Percentiles rank a stretch among this genome's conserved stretches.
Conservation (phyloP, 2,797 vertebrate species). For the Gymnothorax reevesii region DNA sequence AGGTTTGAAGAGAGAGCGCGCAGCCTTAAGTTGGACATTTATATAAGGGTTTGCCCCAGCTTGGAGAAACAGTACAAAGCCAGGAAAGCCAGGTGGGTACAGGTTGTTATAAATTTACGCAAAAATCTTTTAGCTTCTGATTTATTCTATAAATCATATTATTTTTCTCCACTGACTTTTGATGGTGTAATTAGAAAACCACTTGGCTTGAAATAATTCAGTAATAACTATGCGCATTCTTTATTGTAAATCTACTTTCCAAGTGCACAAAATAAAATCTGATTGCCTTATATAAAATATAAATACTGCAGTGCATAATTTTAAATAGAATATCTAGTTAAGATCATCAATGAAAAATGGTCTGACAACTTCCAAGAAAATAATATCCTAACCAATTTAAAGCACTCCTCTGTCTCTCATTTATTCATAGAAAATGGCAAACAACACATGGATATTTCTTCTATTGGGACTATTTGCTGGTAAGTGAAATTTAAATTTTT, state of each 20-base stretch:
- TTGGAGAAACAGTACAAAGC: neutral
- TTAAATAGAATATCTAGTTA: neutral
- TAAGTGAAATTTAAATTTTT: neutral
- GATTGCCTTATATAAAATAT: neutral
- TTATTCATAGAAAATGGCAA: slow-evolving; percentile 6
- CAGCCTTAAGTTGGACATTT: neutral
- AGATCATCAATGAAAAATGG: neutral
- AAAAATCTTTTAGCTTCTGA: no score
- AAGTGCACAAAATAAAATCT: neutral
- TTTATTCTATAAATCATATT: no score
- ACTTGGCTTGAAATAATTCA: no score
- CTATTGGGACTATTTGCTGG: neutral
- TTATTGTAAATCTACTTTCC: no score
- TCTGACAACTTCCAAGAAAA: neutral
- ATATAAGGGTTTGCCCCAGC: neutral
- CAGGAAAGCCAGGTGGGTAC: neutral
- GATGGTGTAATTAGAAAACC: no score
- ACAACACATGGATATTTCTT: neutral
- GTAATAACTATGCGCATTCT: no score
- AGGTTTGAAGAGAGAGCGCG: neutral
- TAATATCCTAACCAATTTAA: neutral
- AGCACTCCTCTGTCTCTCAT: neutral
- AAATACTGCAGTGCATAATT: neutral
- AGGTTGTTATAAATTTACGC: neutral
- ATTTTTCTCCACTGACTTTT: no score